These are phyloP conservation scores for Cyclura pinguis DNA, from an alignment of 2,797 vertebrate genomes.

Conservation along the genomic window DNA sequence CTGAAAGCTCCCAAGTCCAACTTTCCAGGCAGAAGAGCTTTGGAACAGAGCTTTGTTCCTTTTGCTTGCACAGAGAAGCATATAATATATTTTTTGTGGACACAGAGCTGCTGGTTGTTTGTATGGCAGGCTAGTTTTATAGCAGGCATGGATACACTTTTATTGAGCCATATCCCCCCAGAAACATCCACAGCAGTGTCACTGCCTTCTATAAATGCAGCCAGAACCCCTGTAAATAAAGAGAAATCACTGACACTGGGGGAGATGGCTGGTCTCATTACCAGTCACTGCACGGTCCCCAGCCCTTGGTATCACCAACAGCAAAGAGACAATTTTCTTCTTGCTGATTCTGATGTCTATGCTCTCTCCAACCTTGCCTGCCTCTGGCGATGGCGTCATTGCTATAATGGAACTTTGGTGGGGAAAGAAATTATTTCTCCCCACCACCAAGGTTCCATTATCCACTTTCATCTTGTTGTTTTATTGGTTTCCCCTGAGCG, in stretches of 20 bases:
- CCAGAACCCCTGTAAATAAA: slow-evolving; percentile 25
- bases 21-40: too few species aligned
- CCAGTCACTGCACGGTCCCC: neutral
- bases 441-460: neutral
- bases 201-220: slow-evolving; percentile 28
- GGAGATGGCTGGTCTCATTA: slow-evolving; percentile 37
- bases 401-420: neutral
- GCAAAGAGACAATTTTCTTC: slow-evolving; percentile 23
- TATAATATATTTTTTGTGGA: neutral
- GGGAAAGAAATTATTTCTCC: neutral
- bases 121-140: slow-evolving; percentile 12
- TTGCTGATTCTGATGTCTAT: neutral
- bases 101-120: slow-evolving; percentile 4
- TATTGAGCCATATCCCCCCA: neutral
- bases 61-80: neutral
- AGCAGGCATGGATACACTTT: slow-evolving; percentile 1
- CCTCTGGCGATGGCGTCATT: neutral
- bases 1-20: neutral
- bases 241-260: slow-evolving; percentile 4
- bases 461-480: slow-evolving; percentile 16
- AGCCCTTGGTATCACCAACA: neutral
- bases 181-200: neutral
- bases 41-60: neutral
- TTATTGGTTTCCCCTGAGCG: slow-evolving; percentile 20
- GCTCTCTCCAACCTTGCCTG: neutral